phyloP scores from a whole-genome alignment of 2,888 invertebrate genomes.

The Eulithis testata region DNA sequence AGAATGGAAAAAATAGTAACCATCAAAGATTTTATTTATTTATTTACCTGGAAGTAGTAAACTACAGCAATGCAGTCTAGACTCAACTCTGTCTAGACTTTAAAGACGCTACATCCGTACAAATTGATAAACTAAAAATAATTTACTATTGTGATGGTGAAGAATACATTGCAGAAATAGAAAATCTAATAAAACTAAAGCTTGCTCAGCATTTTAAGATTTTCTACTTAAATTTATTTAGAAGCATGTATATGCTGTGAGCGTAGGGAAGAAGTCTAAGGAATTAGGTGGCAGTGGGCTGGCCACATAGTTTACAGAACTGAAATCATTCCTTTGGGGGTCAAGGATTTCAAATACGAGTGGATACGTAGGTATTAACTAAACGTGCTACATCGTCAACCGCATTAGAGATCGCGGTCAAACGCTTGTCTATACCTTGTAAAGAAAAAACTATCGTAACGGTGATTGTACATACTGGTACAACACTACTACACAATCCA shows the following conservation, averaged over 20 bases:
- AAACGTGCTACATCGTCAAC: no score
- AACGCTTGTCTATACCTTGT: no score
- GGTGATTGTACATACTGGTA: neutral
- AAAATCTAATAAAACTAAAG: slow-evolving; percentile 6
- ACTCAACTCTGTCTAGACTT: slow-evolving; percentile 30
- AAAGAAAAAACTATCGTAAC: no score
- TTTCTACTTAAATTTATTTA: slow-evolving; percentile 9
- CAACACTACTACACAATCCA: slow-evolving; percentile 23
- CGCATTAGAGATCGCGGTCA: no score
- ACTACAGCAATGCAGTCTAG: slow-evolving; percentile 12
- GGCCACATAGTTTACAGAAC: no score
- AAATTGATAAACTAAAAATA: slow-evolving; percentile 22
- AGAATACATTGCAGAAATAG: slow-evolving; percentile 18
- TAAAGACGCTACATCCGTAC: slow-evolving; percentile 19
- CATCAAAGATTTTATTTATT: slow-evolving; percentile 10
- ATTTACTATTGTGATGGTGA: slow-evolving; percentile 14
- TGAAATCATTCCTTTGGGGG: no score
- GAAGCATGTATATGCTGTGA: neutral
- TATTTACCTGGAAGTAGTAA: slow-evolving; percentile 17
- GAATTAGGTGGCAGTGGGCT: no score
- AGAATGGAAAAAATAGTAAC: neutral
- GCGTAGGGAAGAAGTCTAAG: slow-evolving; percentile 1
- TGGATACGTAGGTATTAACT: no score
- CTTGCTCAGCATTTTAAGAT: slow-evolving; percentile 7
- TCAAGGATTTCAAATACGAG: no score